Evolutionary conservation across 1,140 invertebrate genomes (phyloP).

Genomic region (Aradophagus sp.): DNA sequence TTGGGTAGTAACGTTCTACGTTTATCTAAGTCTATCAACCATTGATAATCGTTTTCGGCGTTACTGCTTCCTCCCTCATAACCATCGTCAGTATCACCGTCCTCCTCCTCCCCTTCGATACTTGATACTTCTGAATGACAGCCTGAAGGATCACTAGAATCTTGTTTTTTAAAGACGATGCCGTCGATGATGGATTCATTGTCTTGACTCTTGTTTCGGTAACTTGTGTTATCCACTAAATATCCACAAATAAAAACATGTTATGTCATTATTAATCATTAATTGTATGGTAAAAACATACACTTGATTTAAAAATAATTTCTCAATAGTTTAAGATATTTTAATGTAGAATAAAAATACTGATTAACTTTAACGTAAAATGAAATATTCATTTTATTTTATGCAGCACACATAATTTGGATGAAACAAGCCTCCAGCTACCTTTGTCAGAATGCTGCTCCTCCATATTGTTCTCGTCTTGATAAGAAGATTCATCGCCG

Average conservation of each 20-base stretch:
- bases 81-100: constrained; percentile 74
- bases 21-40: constrained; percentile 76
- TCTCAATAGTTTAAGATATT: too few species aligned
- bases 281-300: too few species aligned
- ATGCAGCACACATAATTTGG: too few species aligned
- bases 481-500: constrained; percentile 40
- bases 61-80: constrained; percentile 78
- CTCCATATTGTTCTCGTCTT: constrained; percentile 47
- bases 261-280: too few species aligned
- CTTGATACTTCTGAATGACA: constrained; percentile 73
- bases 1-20: constrained; percentile 78
- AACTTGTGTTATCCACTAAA: constrained; percentile 36
- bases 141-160: constrained; percentile 67
- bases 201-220: constrained; percentile 50
- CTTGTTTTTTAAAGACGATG: constrained; percentile 58
- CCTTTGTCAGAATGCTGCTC: constrained; percentile 58
- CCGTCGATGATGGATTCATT: constrained; percentile 28
- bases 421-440: constrained; percentile 9
- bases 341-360: too few species aligned
- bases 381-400: too few species aligned
- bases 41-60: constrained; percentile 78
- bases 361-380: too few species aligned
- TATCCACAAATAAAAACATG: too few species aligned
- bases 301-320: too few species aligned
- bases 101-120: constrained; percentile 70